phyloP scores from a whole-genome alignment of 2,113 vertebrate species.

The Amblyopsis rosae region DNA sequence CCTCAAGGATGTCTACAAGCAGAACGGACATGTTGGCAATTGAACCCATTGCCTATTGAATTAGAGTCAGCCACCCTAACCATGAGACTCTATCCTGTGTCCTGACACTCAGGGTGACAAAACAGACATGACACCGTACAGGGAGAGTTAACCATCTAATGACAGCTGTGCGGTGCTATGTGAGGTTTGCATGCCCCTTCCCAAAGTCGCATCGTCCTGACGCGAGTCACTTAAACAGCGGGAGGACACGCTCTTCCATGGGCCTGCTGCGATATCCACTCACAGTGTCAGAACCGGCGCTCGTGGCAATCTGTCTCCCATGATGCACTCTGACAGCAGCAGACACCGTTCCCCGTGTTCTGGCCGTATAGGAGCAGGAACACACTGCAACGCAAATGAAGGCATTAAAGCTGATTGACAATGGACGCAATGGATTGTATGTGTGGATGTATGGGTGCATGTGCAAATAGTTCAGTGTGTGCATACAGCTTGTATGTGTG shows the following conservation, averaged over 20 bases:
- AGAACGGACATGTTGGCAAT: no score
- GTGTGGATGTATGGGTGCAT: no score
- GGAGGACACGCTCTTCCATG: not conserved
- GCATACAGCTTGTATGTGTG: no score
- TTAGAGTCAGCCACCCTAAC: no score
- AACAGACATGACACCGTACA: not conserved
- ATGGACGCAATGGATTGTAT: no score
- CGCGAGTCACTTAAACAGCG: conserved; percentile 22
- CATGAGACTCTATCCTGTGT: no score
- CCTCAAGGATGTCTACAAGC: no score
- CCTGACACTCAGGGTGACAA: no score
- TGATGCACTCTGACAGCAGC: conserved; percentile 45
- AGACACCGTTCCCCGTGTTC: conserved; percentile 32
- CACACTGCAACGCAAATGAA: no score
- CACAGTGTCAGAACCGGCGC: conserved; percentile 31
- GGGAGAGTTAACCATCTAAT: not conserved
- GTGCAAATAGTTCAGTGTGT: no score
- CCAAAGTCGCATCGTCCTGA: not conserved
- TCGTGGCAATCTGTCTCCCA: conserved; percentile 44
- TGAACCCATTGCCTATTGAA: no score
- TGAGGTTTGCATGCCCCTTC: not conserved
- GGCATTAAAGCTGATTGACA: no score
- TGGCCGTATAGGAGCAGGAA: conserved; percentile 23
- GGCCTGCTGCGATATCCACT: conserved; percentile 22
- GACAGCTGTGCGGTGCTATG: not conserved